Evolutionary conservation across 2,797 vertebrate species (phyloP).

Genomic region (Darevskia mixta): DNA sequence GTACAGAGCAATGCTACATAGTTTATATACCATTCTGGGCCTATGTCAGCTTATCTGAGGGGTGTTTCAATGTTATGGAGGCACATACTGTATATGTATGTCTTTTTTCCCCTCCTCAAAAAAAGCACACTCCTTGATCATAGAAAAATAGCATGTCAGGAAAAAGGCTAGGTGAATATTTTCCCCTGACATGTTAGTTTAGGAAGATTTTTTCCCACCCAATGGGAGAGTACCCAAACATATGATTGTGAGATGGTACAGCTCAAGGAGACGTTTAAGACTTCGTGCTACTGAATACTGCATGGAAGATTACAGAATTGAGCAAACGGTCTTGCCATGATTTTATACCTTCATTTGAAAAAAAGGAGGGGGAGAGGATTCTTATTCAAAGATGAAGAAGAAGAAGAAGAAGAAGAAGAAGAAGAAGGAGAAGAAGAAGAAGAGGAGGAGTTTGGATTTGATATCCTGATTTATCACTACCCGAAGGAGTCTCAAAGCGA

Average conservation of each 20-base stretch:
- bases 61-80: background rate
- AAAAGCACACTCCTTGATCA: no score
- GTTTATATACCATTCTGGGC: background rate
- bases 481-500: no score
- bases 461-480: no score
- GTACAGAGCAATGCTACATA: background rate
- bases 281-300: no score
- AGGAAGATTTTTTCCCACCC: background rate
- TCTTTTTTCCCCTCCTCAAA: no score
- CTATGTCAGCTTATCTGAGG: background rate
- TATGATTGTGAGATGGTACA: no score
- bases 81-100: no score
- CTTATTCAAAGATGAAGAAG: constrained; percentile 52
- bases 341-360: constrained; percentile 52
- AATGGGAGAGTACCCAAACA: background rate
- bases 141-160: no score
- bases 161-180: background rate
- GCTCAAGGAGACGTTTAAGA: no score
- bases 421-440: no score
- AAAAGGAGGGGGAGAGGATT: constrained; percentile 38
- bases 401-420: no score
- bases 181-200: background rate
- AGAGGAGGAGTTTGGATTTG: no score
- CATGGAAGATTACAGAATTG: constrained; percentile 24
- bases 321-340: constrained; percentile 37